Base-by-base conservation (phyloP, 2,888 invertebrate genomes). In the Drosophila picticornis region DNA sequence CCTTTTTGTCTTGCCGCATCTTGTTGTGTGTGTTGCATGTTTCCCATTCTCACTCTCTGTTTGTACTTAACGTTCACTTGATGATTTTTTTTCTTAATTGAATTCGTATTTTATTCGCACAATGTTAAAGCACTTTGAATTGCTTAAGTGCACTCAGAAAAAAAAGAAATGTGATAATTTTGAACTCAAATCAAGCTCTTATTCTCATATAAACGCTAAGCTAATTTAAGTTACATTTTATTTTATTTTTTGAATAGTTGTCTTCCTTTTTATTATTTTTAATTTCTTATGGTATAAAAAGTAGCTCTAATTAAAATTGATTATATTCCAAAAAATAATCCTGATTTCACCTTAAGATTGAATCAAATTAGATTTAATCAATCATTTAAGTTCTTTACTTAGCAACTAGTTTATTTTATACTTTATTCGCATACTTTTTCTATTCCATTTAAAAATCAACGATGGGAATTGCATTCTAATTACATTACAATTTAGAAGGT, bases 21-120 rank as follows among this genome's bases (percentile, higher is more conserved):
- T 73, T 63, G 55, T 55, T 68, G 60, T 75, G 72, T 62, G 63
- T 74, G 76, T 79, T 75, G 53, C 61, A 59, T 72, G 63, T 70
- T 34, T 55, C 52, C 22, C 57, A 65, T 57, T 63, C 59, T 71
- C 63, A 68, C 48, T 65, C 50, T 67, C 32, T 56, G 38, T 40
- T 34, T 55, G 29, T 65, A 66, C 57, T 73, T 67, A 72, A 72
- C 46, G 40, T 61, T 66, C 38, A 55, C 58, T 72, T 64, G 4
- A 32, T 38, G 46, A 66, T 52, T 63, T 46, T 38, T 65, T 32
- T 32, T n/a, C 16, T 22, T 86, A 87, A 87, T 89, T 89, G 90
- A 87, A 83, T 76, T 53, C 79, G 81, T 84, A 81, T 83, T 81
- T 85, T 79, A 86, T 82, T 68, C 69, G 69, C 75, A 77, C 75